Evolutionary conservation across 1,140 invertebrate genomes (phyloP).

Genomic region (Sarcophaga peregrina): DNA sequence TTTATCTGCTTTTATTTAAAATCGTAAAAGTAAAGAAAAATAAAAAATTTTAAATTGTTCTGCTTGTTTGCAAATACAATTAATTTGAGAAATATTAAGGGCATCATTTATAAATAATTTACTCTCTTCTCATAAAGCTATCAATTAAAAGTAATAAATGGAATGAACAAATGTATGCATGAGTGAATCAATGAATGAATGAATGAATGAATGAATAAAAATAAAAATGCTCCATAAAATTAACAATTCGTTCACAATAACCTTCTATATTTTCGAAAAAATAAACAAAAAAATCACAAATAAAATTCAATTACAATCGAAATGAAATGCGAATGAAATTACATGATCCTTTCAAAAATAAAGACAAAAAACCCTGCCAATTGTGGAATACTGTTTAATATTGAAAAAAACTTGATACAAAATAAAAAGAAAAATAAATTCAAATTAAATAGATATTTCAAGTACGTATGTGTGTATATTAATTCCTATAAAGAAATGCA

Average conservation of each 20-base stretch:
- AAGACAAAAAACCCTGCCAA: not conserved
- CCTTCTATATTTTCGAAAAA: too few species aligned
- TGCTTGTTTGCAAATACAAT: too few species aligned
- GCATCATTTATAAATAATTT: conserved; percentile 16
- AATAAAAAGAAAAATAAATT: not conserved
- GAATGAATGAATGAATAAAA: not conserved
- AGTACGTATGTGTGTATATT: too few species aligned
- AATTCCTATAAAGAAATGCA: not conserved
- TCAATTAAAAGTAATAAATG: conserved; percentile 19
- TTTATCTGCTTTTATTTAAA: too few species aligned
- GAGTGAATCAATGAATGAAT: not conserved
- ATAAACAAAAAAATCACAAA: not conserved
- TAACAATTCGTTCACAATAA: not conserved
- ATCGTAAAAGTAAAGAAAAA: too few species aligned
- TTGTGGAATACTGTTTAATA: not conserved
- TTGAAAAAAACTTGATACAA: not conserved
- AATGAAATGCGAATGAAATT: too few species aligned
- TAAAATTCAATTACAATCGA: conserved; percentile 8
- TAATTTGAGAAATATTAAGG: not conserved
- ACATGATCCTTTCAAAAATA: too few species aligned
- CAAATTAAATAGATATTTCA: not conserved
- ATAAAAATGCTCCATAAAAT: not conserved
- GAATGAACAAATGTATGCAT: too few species aligned
- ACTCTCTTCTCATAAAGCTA: not conserved
- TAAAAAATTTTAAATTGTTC: too few species aligned